phyloP scores from a whole-genome alignment of 2,797 vertebrate species.

The Lates japonicus region DNA sequence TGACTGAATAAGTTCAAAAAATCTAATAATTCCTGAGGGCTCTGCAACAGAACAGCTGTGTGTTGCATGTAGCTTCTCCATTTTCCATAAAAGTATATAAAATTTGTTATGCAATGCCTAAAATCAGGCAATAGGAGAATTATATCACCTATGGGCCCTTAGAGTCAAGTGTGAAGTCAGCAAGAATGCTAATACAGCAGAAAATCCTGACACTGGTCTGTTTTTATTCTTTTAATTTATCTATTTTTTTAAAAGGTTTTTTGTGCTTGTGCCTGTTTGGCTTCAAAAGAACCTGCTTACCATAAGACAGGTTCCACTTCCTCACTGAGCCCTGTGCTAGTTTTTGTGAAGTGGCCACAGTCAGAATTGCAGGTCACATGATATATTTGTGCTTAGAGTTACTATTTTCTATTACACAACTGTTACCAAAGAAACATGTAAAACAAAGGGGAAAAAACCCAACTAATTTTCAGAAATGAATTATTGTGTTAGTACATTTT shows the following conservation, averaged over 20 bases:
- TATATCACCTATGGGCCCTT: neutral
- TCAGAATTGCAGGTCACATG: neutral
- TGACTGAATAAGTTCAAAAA: slow-evolving; percentile 5
- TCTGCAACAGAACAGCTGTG: neutral
- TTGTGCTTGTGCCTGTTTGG: no score
- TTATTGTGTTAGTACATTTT: neutral
- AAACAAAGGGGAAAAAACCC: neutral
- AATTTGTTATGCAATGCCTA: neutral
- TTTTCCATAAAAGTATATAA: neutral
- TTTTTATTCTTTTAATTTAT: no score
- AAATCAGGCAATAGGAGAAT: neutral
- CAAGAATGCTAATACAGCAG: no score
- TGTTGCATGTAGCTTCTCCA: neutral
- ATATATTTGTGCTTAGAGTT: neutral
- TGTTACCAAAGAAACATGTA: neutral
- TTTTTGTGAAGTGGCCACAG: neutral
- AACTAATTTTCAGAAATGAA: neutral
- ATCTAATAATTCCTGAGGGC: neutral
- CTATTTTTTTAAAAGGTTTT: no score
- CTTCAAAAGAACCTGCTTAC: neutral
- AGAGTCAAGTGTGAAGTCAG: neutral
- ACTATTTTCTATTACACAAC: neutral
- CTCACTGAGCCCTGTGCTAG: neutral
- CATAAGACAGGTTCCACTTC: neutral
- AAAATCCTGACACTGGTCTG: no score